Percentiles rank a stretch among this genome's conserved stretches.
Conservation (phyloP, 1,140 invertebrate genomes). For the Trichonephila clavipes region DNA sequence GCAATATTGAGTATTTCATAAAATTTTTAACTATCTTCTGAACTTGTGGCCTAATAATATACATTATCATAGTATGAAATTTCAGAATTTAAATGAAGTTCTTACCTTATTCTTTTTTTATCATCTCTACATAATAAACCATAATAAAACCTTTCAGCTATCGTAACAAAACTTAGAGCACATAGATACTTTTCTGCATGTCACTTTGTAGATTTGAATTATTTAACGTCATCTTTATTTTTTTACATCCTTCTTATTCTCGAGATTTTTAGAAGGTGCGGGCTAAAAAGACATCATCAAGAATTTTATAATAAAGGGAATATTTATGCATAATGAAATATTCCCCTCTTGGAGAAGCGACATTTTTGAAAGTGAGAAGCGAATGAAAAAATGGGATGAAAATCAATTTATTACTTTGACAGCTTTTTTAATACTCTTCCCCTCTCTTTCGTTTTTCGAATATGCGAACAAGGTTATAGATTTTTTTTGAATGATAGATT, state of each 20-base stretch:
- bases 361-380: conserved; percentile 36
- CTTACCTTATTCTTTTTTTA: no score
- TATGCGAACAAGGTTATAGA: background rate
- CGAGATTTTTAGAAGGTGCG: background rate
- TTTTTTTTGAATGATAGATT: conserved; percentile 35
- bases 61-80: no score
- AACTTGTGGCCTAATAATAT: no score
- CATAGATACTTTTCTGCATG: background rate
- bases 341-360: background rate
- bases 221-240: background rate
- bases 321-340: conserved; percentile 42
- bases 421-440: conserved; percentile 32
- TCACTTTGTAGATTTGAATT: background rate
- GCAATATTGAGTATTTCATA: no score
- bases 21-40: no score
- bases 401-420: conserved; percentile 39
- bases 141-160: no score
- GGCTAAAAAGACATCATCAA: conserved; percentile 11
- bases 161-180: background rate
- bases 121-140: no score
- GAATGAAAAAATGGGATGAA: background rate
- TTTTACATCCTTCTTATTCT: background rate
- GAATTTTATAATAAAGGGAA: conserved; percentile 15
- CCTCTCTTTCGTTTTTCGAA: background rate
- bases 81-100: no score